These are phyloP conservation scores for Tupaia tana DNA, from an alignment of 2,113 vertebrate genomes.

Conservation along the genomic window DNA sequence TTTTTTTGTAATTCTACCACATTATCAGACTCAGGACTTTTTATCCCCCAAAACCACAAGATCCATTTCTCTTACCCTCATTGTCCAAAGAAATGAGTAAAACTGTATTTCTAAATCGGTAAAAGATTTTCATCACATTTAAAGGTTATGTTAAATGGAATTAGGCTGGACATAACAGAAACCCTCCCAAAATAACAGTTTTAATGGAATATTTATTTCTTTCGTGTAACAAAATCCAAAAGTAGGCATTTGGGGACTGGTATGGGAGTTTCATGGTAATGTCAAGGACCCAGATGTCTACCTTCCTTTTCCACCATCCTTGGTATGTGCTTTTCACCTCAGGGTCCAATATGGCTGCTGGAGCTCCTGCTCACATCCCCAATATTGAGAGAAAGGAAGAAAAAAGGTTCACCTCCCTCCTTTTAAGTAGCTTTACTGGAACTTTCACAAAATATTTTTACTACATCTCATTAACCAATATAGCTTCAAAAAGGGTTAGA, in stretches of 20 bases:
- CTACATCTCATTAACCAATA: not conserved
- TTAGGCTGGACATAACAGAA: not conserved
- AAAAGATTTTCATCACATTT: conserved; percentile 1
- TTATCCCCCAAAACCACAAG: not conserved
- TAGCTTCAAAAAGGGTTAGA: not conserved
- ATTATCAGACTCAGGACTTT: not conserved
- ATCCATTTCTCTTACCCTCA: not conserved
- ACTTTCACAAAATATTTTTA: not conserved
- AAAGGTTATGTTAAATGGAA: not conserved
- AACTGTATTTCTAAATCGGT: not conserved
- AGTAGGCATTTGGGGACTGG: not conserved
- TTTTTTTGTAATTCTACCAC: not conserved
- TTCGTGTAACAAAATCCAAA: not conserved
- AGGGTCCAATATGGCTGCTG: not conserved
- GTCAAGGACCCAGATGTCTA: not conserved
- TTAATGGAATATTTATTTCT: not conserved
- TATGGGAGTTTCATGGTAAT: not conserved
- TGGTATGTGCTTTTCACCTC: not conserved
- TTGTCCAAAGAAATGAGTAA: not conserved
- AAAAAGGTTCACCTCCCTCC: not conserved
- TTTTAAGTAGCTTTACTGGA: not conserved
- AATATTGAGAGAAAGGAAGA: not conserved
- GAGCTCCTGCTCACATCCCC: not conserved
- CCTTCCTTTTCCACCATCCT: not conserved
- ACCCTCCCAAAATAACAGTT: not conserved